Evolutionary conservation across 1,140 invertebrate genomes (phyloP), one percentile per base, ranked within the genome.

Genomic region (Drosophila kurseongensis): DNA sequence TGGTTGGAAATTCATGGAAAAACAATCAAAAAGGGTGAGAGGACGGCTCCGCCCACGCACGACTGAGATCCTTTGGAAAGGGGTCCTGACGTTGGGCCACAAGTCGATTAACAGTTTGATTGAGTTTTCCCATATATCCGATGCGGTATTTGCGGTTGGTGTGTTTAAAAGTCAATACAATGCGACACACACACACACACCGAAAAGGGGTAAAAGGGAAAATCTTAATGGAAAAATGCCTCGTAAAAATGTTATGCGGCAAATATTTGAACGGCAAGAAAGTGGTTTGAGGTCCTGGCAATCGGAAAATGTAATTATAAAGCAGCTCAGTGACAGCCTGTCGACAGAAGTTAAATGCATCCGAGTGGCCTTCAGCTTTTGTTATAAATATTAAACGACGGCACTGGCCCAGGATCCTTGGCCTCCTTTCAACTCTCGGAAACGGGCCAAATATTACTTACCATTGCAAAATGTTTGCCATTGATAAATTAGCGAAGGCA

Each of bases 91-190:
- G 51, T 16, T 13, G 50, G 54, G 56, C 32, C 71, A 57, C 76
- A 80, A 85, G 80, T 84, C 80, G 80, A 84, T 84, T 84, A 84
- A 85, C 81, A 77, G 77, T 84, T 84, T 85, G 80, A 84, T 84
- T 84, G 80, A 84, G 81, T 84, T 84, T 79, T 84, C 62, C 77
- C 56, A 80, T 41, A 80, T 76, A 73, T 60, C 62, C 23, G 52
- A 61, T 85, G 77, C 67, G 80, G 81, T 77, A 80, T 85, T 84
- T 83, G 80, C 80, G 80, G 75, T 80, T 66, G 80, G 62, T 84
- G 71, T 80, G 80, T 36, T 83, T 75, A 65, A 85, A 83, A 83
- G 80, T 83, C 80, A 76, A 83, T 75, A 75, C 60, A 71, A 78
- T 50, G 65, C 40, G 51, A 41, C 50, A 47, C 41, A 40, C 40